Conservation (phyloP, 1,140 invertebrate genomes). For the Calosoma granatense region DNA sequence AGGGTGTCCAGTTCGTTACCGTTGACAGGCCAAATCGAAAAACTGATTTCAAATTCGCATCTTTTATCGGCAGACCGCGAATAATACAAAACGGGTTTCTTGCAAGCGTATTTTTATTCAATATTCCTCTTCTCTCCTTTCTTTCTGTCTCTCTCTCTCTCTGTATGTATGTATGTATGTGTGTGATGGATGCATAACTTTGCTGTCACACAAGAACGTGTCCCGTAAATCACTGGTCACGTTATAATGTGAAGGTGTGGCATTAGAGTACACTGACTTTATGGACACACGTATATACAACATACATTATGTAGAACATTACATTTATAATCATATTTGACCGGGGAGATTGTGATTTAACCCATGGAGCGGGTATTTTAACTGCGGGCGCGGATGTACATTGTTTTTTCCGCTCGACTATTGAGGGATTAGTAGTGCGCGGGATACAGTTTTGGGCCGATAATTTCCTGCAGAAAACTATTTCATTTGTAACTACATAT, state of each 20-base stretch:
- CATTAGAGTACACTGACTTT: background rate
- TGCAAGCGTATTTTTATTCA: background rate
- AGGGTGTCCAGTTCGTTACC: background rate
- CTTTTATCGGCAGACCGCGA: background rate
- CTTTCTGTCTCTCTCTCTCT: no score
- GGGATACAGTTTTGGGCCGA: background rate
- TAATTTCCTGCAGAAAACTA: background rate
- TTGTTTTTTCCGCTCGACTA: background rate
- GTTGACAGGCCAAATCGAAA: background rate
- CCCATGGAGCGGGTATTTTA: background rate
- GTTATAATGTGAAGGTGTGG: background rate
- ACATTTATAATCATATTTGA: background rate
- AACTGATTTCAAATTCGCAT: background rate
- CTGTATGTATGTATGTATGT: no score
- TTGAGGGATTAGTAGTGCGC: background rate
- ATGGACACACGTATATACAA: background rate
- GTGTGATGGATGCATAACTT: background rate
- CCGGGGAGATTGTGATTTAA: background rate
- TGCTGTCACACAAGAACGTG: background rate
- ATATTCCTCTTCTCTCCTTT: background rate
- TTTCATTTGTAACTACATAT: no score
- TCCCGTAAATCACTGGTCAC: background rate
- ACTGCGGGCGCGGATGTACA: no score
- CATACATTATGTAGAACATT: background rate
- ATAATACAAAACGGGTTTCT: background rate